Base-by-base conservation (phyloP, 2,797 vertebrate species). In the Hirundo rustica region DNA sequence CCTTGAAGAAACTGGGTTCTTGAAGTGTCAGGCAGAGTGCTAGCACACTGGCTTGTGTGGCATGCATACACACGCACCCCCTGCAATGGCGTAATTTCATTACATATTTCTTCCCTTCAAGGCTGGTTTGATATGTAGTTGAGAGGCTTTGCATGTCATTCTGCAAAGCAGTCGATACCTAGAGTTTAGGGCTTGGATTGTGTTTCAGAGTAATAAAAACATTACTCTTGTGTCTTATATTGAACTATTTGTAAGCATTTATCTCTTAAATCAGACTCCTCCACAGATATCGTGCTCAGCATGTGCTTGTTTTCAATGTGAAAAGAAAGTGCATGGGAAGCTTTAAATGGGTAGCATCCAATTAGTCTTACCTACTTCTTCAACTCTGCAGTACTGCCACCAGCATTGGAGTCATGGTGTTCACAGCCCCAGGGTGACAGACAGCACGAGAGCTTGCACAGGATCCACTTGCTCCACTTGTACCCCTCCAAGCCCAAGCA, bases 61-160 rank as follows among this genome's bases (percentile, higher is more conserved):
- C 50, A 50, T 48, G 18, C 61, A 25, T 16, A 21, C 32, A 16
- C 53, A 20, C 8, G 16, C 16, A 20, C 11, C 4, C 6, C 13
- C 10, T n/a, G 22, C 53, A 58, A 27, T 0, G 65, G 25, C 62
- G 62, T 45, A 0, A 78, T 80, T 83, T 92, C 16, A 61, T 64
- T 65, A 27, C 17, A 5, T 47, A 66, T 62, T 48, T 48, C 21
- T 45, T 58, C 16, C 29, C 22, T n/a, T 32, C 32, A 11, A 16
- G 44, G 21, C 26, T 85, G 36, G 32, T 81, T 86, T 57, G 19
- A 38, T 58, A n/a, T 6, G 26, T 62, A n/a, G 32, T 66, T 76
- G 60, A 57, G 57, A 84, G 27, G 23, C 25, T 82, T 89, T 85
- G 71, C n/a, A 79, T 55, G 32, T 44, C n/a, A 26, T 89, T 93